Percentiles rank a stretch among this genome's conserved stretches.
phyloP scores from a whole-genome alignment of 2,797 vertebrate species.

The Falco columbarius region DNA sequence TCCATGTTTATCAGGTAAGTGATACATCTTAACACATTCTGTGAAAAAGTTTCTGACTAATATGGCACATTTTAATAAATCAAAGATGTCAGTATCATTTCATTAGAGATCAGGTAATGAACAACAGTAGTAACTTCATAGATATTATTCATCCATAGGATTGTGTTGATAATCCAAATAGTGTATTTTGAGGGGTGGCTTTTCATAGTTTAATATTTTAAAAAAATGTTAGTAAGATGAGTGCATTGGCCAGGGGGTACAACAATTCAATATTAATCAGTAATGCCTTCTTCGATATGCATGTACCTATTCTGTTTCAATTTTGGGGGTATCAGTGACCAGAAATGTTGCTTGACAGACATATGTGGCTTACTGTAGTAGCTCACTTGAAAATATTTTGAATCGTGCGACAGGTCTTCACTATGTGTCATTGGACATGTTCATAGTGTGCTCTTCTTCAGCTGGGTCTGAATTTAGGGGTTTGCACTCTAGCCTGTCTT shows the following conservation, averaged over 20 bases:
- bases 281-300: not conserved
- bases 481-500: not conserved
- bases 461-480: not conserved
- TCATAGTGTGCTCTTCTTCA: not conserved
- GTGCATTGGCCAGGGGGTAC: not conserved
- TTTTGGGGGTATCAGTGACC: not conserved
- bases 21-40: not conserved
- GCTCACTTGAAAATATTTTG: not conserved
- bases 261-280: not conserved
- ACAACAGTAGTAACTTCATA: not conserved
- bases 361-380: not conserved
- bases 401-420: not conserved
- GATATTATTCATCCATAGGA: not conserved
- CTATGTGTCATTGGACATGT: not conserved
- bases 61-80: not conserved
- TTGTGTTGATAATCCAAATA: not conserved
- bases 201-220: not conserved
- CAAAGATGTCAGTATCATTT: not conserved
- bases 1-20: conserved; percentile 96
- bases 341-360: not conserved
- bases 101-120: not conserved
- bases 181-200: not conserved
- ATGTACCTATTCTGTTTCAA: not conserved
- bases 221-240: not conserved
- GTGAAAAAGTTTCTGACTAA: not conserved